Base-by-base conservation (phyloP, 2,888 invertebrate genomes). In the Synergus gifuensis region DNA sequence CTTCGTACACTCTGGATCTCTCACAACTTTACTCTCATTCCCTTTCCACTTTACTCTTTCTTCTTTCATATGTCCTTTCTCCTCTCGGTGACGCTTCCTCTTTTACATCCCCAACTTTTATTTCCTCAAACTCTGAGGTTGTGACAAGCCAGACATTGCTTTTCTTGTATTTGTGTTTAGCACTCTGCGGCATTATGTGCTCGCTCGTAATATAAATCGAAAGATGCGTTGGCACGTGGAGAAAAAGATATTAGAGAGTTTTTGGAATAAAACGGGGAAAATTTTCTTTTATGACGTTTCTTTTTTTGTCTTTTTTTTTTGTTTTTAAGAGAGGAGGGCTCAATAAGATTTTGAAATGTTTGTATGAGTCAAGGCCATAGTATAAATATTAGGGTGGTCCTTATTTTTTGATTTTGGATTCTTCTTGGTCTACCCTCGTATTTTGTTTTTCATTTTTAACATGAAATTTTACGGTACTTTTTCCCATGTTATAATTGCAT, bases 1-100 rank as follows among this genome's bases (percentile, higher is more conserved):
- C 82, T 84, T 83, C 78, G 83, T 81, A 79, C 80, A 78, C 81
- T 80, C 79, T 78, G 66, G 60, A 78, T 80, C 80, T 83, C 82
- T 82, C 81, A 63, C 76, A 63, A 62, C 77, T 77, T 81, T 76
- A n/a, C 28, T 42, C 77, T 63, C 78, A 40, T 58, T 66, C 76
- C 73, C 22, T 44, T 73, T 78, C 49, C 67, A 28, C 42, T 46
- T 76, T 63, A 12, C 7, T 49, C 49, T 46, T 36, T 36, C 9
- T 11, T 73, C 28, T 54, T n/a, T 49, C 64, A 16, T 42, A 28
- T 63, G 18, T 40, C 18, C 44, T 64, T 79, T 78, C 63, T 77
- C 18, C 12, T 67, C 22, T 67, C 11, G 28, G 22, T 54, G 22
- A 14, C 44, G 67, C 67, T 67, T 67, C 42, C 67, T 67, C 67